Percentiles rank a stretch among this genome's conserved stretches.
These are phyloP conservation scores for Malurus melanocephalus DNA, from an alignment of 2,113 vertebrate genomes.

Conservation along the genomic window DNA sequence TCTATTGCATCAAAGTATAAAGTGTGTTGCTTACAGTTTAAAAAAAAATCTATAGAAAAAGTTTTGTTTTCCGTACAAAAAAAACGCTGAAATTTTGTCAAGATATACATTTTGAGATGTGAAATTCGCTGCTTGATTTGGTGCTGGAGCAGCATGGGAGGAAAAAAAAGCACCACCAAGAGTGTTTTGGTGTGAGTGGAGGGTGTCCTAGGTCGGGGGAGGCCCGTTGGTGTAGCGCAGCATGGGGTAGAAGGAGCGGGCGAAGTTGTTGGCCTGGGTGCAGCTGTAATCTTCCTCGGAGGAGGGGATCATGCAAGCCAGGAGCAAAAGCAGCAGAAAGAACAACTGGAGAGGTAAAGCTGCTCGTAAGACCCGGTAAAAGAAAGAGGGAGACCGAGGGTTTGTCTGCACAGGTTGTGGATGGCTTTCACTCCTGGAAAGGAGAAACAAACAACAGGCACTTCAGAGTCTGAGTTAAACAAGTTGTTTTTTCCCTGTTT, in stretches of 20 bases:
- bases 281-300: constrained; percentile 86
- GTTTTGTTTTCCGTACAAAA: constrained; percentile 40
- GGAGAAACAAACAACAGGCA: neutral
- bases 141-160: neutral
- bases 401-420: neutral
- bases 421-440: constrained; percentile 40
- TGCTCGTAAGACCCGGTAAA: constrained; percentile 79
- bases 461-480: neutral
- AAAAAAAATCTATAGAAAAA: constrained; percentile 59
- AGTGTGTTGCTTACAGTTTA: constrained; percentile 11
- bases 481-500: neutral
- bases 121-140: neutral
- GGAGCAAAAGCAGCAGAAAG: constrained; percentile 81
- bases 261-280: constrained; percentile 87
- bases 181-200: neutral
- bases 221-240: constrained; percentile 90
- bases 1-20: constrained; percentile 47
- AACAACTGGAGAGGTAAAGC: constrained; percentile 87
- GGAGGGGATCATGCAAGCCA: constrained; percentile 82
- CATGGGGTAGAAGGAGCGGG: constrained; percentile 91
- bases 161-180: neutral
- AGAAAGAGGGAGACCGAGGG: constrained; percentile 69
- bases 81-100: constrained; percentile 8
- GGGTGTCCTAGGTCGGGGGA: constrained; percentile 79
- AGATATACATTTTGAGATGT: constrained; percentile 27